These are phyloP conservation scores for Automeris io DNA, from an alignment of 2,888 invertebrate genomes.

Conservation along the genomic window DNA sequence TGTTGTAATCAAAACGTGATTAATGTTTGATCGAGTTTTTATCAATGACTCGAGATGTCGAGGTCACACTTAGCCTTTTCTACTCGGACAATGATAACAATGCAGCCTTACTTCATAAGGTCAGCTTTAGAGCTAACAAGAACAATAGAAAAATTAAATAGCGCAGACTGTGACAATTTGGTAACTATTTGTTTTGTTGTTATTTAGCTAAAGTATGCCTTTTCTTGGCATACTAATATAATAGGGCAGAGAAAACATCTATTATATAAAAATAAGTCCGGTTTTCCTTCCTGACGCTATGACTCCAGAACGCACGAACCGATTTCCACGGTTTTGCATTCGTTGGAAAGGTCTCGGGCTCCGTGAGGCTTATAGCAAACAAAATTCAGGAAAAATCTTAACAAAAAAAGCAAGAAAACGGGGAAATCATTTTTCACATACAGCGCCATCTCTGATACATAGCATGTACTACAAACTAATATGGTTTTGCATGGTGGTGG, in stretches of 20 bases:
- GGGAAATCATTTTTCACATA: too few relatives aligned
- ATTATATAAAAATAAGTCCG: too few relatives aligned
- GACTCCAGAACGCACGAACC: too few relatives aligned
- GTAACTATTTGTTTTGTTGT: slow-evolving; percentile 47
- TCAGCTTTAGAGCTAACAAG: slow-evolving; percentile 31
- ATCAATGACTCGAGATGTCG: not conserved
- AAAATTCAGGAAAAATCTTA: too few relatives aligned
- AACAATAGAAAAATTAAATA: slow-evolving; percentile 52
- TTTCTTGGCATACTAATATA: slow-evolving; percentile 53
- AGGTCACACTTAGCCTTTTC: slow-evolving; percentile 12
- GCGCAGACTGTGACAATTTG: slow-evolving; percentile 46
- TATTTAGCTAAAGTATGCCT: slow-evolving; percentile 39
- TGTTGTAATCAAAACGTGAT: slow-evolving; percentile 2
- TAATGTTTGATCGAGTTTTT: not conserved
- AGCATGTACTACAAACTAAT: too few relatives aligned
- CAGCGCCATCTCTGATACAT: too few relatives aligned
- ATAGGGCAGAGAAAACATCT: slow-evolving; percentile 49
- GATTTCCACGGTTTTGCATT: too few relatives aligned
- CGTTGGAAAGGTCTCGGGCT: too few relatives aligned
- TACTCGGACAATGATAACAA: slow-evolving; percentile 30
- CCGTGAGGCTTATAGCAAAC: too few relatives aligned
- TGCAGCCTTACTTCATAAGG: slow-evolving; percentile 35
- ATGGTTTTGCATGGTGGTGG: too few relatives aligned
- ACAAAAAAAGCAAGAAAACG: too few relatives aligned
- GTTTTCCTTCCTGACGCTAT: too few relatives aligned